Conservation (phyloP, 2,113 vertebrate species). For the Seriola aureovittata region DNA sequence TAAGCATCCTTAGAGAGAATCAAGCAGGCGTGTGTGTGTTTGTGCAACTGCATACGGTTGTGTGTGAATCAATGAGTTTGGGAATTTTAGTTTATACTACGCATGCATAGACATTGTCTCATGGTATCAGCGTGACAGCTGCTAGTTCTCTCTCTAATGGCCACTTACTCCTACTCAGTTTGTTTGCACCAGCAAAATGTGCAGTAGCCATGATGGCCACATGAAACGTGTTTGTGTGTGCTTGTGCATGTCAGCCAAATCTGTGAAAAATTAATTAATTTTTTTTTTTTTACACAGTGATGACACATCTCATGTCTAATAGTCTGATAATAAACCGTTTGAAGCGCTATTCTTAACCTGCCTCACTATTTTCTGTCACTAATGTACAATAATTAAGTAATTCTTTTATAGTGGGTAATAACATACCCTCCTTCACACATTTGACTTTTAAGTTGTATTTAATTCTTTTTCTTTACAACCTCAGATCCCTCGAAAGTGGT, state of each 20-base stretch:
- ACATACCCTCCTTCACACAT: constrained; percentile 57
- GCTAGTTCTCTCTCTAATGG: constrained; percentile 21
- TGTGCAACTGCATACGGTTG: neutral
- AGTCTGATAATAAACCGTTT: constrained; percentile 13
- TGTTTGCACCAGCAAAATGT: constrained; percentile 25
- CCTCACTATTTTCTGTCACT: constrained; percentile 30
- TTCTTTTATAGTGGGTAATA: constrained; percentile 51
- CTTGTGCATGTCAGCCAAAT: neutral
- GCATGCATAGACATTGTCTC: constrained; percentile 23
- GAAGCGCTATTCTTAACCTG: constrained; percentile 14
- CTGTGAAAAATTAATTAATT: constrained; percentile 3
- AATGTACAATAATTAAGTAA: constrained; percentile 40
- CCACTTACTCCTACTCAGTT: constrained; percentile 15
- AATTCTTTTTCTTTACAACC: constrained; percentile 57
- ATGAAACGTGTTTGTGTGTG: neutral
- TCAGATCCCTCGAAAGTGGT: neutral
- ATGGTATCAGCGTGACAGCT: constrained; percentile 21
- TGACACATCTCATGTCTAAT: neutral
- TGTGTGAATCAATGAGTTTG: neutral
- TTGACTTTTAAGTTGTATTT: constrained; percentile 64
- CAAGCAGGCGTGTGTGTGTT: constrained; percentile 9
- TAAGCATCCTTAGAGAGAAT: neutral
- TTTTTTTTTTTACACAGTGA: neutral
- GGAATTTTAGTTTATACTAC: constrained; percentile 10
- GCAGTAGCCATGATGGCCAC: neutral